Percentiles rank a stretch among this genome's conserved stretches.
These are phyloP conservation scores for Amphiura filiformis DNA, from an alignment of 35 echinoderm and acorn worm genomes.

Conservation along the genomic window DNA sequence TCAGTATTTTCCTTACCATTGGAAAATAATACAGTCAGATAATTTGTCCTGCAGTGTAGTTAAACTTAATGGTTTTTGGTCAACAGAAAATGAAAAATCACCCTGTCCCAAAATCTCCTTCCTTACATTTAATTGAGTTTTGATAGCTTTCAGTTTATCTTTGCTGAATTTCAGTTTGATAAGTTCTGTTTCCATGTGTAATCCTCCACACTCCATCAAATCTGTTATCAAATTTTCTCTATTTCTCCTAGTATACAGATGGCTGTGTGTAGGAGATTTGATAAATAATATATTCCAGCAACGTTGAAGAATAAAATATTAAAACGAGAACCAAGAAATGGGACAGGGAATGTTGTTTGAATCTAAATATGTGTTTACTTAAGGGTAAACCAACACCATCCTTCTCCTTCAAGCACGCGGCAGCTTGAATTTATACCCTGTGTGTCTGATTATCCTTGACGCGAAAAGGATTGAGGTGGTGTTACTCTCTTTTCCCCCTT, in stretches of 20 bases:
- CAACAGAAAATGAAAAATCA: too few relatives aligned
- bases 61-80: too few relatives aligned
- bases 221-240: too few relatives aligned
- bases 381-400: neutral
- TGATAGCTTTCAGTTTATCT: too few relatives aligned
- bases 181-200: too few relatives aligned
- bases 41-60: too few relatives aligned
- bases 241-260: too few relatives aligned
- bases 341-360: too few relatives aligned
- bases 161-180: neutral
- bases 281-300: constrained; percentile 2
- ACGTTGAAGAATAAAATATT: constrained; percentile 12
- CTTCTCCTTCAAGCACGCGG: neutral
- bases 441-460: neutral
- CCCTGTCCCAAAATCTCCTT: neutral
- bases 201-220: too few relatives aligned
- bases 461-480: constrained; percentile 4
- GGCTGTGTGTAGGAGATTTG: neutral
- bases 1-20: neutral
- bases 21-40: too few relatives aligned
- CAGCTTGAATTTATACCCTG: neutral
- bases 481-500: neutral
- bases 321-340: too few relatives aligned
- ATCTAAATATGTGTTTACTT: too few relatives aligned
- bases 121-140: constrained; percentile 7